A percentile compares a stretch with the other conserved stretches of the same genome.
phyloP scores from a whole-genome alignment of 2,113 vertebrate species.

The Salvelinus fontinalis region DNA sequence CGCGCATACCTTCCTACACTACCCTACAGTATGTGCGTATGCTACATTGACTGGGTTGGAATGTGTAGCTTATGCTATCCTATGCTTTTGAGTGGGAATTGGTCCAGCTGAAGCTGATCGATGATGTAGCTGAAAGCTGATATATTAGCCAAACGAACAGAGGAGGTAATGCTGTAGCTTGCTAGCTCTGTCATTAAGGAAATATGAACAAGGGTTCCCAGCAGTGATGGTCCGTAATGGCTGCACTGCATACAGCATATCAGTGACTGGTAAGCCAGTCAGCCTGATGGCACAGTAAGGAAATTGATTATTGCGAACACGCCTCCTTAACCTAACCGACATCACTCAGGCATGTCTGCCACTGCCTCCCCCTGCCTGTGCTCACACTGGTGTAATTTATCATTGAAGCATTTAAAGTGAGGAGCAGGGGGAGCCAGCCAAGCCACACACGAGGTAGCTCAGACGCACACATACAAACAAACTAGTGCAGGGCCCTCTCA shows the following conservation, averaged over 20 bases:
- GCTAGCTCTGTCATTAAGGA: background rate
- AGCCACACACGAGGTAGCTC: background rate
- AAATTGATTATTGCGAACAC: constrained; percentile 53
- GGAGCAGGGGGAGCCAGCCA: too few species aligned
- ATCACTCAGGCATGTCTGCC: constrained; percentile 38
- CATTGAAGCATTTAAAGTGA: too few species aligned
- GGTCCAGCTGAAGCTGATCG: constrained; percentile 44
- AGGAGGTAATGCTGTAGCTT: background rate
- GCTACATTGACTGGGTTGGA: background rate
- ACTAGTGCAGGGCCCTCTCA: background rate
- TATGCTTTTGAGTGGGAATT: background rate
- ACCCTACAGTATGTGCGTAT: background rate
- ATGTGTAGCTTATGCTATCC: background rate
- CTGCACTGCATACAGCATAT: constrained; percentile 10
- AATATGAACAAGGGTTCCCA: constrained; percentile 51
- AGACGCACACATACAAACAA: constrained; percentile 2
- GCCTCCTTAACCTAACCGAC: constrained; percentile 40
- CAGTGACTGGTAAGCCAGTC: constrained; percentile 24
- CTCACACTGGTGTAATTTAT: too few species aligned
- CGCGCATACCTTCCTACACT: background rate
- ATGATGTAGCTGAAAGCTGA: constrained; percentile 57
- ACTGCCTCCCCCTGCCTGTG: constrained; percentile 40
- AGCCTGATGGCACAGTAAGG: constrained; percentile 22
- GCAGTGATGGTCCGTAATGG: constrained; percentile 21
- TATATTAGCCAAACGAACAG: background rate